Conservation (phyloP, 23 tunicate species). For the Clavelina lepadiformis region DNA sequence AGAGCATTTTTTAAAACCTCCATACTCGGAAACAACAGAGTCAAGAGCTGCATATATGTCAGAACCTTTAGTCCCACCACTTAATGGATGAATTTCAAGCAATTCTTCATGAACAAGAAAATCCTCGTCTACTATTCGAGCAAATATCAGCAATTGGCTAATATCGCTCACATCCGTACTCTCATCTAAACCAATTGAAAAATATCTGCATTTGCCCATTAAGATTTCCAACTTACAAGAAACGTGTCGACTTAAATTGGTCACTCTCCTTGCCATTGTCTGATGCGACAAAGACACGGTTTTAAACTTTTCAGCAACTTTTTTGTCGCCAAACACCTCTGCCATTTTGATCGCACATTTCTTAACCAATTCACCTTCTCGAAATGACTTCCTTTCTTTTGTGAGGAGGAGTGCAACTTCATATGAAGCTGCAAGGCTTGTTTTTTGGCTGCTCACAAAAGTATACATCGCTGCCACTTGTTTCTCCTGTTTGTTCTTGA, state of each 20-base stretch:
- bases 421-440: conserved; percentile 31
- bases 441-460: conserved; percentile 13
- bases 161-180: conserved; percentile 42
- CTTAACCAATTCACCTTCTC: conserved; percentile 39
- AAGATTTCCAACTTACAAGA: conserved; percentile 7
- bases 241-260: conserved; percentile 14
- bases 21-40: too few relatives aligned
- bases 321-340: conserved; percentile 31
- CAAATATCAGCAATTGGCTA: conserved; percentile 35
- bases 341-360: conserved; percentile 43
- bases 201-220: conserved; percentile 32
- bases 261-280: conserved; percentile 37
- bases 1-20: conserved; percentile 44
- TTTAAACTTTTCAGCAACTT: conserved; percentile 33
- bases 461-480: conserved; percentile 13
- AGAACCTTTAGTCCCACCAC: conserved; percentile 37
- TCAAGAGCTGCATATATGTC: conserved; percentile 19
- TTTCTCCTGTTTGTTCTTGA: conserved; percentile 28
- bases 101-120: conserved; percentile 53
- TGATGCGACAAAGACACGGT: conserved; percentile 37
- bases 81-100: conserved; percentile 10
- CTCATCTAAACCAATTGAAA: conserved; percentile 50
- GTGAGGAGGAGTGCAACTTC: conserved; percentile 28
- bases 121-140: conserved; percentile 22
- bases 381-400: conserved; percentile 20